These are phyloP conservation scores for Myripristis murdjan DNA, from an alignment of 2,797 vertebrate genomes.

Conservation along the genomic window DNA sequence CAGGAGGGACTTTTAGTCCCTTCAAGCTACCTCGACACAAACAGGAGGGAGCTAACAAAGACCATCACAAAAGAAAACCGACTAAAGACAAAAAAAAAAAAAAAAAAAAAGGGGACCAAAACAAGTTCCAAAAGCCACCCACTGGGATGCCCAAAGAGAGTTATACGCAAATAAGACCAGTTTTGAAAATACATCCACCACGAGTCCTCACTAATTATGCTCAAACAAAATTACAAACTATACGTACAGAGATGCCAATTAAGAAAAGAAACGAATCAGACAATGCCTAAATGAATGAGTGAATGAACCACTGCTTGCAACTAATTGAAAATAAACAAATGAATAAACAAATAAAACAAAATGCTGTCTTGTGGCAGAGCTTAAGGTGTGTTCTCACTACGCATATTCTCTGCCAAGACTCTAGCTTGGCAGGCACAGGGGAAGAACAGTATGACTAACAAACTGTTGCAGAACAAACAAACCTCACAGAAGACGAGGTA, in stretches of 20 bases:
- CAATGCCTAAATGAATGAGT: neutral
- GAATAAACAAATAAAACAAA: neutral
- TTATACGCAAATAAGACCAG: conserved; percentile 17
- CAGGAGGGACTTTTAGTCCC: conserved; percentile 52
- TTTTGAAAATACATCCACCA: conserved; percentile 19
- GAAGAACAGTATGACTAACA: conserved; percentile 2
- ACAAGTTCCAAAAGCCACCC: conserved; percentile 37
- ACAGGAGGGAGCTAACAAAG: conserved; percentile 35
- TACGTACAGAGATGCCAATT: neutral
- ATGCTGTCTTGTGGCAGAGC: neutral
- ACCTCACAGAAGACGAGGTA: neutral
- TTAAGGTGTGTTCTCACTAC: neutral
- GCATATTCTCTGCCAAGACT: neutral
- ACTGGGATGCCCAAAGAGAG: conserved; percentile 41
- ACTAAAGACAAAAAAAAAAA: conserved; percentile 22
- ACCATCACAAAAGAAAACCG: conserved; percentile 38
- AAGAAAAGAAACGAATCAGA: neutral
- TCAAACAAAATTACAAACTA: neutral
- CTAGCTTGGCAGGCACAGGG: neutral
- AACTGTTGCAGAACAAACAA: conserved; percentile 13
- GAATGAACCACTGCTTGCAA: neutral
- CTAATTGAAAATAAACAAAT: neutral
- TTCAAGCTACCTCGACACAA: conserved; percentile 42
- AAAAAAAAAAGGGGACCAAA: conserved; percentile 34
- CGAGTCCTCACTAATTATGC: neutral